Base-by-base conservation (phyloP, 2,797 vertebrate genomes). In the Argya squamiceps region DNA sequence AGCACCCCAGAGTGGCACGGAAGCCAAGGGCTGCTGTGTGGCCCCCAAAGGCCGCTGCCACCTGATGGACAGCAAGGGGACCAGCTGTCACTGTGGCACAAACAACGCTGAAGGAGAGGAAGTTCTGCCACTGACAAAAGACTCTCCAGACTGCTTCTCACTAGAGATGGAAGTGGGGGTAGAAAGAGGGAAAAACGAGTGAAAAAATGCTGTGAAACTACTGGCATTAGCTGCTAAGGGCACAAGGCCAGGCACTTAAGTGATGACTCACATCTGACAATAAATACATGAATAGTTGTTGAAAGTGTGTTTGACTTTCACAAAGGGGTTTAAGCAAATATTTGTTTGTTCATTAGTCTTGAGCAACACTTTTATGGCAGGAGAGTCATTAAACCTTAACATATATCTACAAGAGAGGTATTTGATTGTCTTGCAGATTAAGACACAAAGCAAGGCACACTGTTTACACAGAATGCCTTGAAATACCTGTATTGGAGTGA, bases 271-370 rank as follows among this genome's bases (percentile, higher is more conserved):
- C 83, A 92, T 97, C 91, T 97, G 96, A 97, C 97, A 93, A 96
- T 97, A 98, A 97, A 97, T 92, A 96, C 93, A 92, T 92, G 92
- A 97, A 97, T 93, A 97, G 96, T 93, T 98, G 97, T 96, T 98
- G 97, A 98, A 98, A 98, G 97, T 95, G 95, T 97, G 97, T 98
- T 97, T 98, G 96, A 98, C 97, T 98, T 98, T 97, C 96, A 97
- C 97, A 97, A 98, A 98, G 94, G 87, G 81, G 74, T 96, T 98
- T 98, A 98, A 97, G 95, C 96, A 98, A 97, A 98, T 97, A 97
- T 97, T 97, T 95, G 85, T 97, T 98, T 98, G 96, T 94, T 98
- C 97, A 96, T 98, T 98, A 98, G 97, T 98, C 95, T 97, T 97
- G 95, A 98, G 96, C 93, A 98, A 97, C 95, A 95, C 77, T 97